A percentile compares a stretch with the other conserved stretches of the same genome.
phyloP scores from a whole-genome alignment of 2,797 vertebrate species.

The Rhyacichthys aspro region DNA sequence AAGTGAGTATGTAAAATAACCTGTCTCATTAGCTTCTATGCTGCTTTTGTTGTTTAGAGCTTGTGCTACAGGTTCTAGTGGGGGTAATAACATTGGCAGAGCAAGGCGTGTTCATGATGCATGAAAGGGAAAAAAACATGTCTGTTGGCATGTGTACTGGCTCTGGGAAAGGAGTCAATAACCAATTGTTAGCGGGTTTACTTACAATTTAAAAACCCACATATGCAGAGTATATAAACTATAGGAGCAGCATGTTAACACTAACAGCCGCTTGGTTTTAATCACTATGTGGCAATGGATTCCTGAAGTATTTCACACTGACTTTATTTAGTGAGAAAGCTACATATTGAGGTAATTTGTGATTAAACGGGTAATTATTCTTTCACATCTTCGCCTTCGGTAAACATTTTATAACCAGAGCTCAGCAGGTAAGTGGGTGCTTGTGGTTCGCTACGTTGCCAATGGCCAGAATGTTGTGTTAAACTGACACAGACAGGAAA shows the following conservation, averaged over 20 bases:
- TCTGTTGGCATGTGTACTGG: too few relatives aligned
- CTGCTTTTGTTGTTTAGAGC: constrained; percentile 3
- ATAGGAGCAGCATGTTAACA: constrained; percentile 1
- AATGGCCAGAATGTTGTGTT: constrained; percentile 56
- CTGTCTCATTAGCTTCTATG: neutral
- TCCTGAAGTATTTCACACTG: neutral
- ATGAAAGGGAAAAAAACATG: too few relatives aligned
- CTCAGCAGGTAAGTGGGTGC: constrained; percentile 56
- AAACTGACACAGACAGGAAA: constrained; percentile 57
- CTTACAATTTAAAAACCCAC: neutral
- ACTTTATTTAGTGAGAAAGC: constrained; percentile 8
- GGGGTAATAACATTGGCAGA: constrained; percentile 3
- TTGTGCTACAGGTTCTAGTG: neutral
- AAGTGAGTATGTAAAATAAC: too few relatives aligned
- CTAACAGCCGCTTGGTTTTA: constrained; percentile 1
- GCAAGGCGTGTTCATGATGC: too few relatives aligned
- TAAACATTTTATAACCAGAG: constrained; percentile 46
- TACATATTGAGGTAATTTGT: constrained; percentile 19
- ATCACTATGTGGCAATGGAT: constrained; percentile 8
- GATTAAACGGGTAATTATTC: constrained; percentile 31
- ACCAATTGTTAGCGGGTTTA: neutral
- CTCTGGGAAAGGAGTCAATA: too few relatives aligned
- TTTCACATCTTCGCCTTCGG: constrained; percentile 28
- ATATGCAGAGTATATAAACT: constrained; percentile 5
- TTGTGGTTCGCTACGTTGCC: constrained; percentile 40